Conservation (phyloP, 2,797 vertebrate species). For the Scleropages formosus region DNA sequence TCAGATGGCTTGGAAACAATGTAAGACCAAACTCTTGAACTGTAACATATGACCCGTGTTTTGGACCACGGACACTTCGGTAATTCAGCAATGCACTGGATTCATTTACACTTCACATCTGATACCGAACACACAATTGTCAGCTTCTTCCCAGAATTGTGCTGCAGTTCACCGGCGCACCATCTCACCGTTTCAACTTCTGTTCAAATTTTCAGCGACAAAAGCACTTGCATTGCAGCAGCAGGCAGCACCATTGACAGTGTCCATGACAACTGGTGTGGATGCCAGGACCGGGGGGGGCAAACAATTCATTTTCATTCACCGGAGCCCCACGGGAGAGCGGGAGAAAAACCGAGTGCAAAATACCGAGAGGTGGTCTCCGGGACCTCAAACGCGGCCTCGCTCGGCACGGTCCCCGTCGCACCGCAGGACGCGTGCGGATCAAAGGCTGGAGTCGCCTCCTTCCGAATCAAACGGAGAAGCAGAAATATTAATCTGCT, state of each 20-base stretch:
- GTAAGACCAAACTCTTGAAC: background rate
- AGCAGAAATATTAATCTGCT: background rate
- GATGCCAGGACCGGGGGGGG: conserved; percentile 20
- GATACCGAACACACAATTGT: background rate
- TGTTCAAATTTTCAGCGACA: background rate
- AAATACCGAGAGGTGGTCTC: background rate
- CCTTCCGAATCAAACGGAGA: background rate
- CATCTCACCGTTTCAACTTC: background rate
- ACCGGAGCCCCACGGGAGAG: conserved; percentile 11
- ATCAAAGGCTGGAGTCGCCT: background rate
- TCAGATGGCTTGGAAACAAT: background rate
- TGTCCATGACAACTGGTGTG: conserved; percentile 24
- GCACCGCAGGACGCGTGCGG: background rate
- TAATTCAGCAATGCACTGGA: too few species aligned
- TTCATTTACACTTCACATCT: background rate
- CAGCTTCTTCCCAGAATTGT: conserved; percentile 7
- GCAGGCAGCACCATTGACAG: background rate
- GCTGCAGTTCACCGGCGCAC: conserved; percentile 13
- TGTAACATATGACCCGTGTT: background rate
- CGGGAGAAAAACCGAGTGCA: background rate
- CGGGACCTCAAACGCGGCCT: background rate
- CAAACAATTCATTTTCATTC: conserved; percentile 20
- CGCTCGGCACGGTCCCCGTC: background rate
- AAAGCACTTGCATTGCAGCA: background rate
- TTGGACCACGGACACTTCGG: too few species aligned